Percentiles rank a stretch among this genome's conserved stretches.
phyloP scores from a whole-genome alignment of 2,888 invertebrate genomes.

The Drosophila kambysellisi region DNA sequence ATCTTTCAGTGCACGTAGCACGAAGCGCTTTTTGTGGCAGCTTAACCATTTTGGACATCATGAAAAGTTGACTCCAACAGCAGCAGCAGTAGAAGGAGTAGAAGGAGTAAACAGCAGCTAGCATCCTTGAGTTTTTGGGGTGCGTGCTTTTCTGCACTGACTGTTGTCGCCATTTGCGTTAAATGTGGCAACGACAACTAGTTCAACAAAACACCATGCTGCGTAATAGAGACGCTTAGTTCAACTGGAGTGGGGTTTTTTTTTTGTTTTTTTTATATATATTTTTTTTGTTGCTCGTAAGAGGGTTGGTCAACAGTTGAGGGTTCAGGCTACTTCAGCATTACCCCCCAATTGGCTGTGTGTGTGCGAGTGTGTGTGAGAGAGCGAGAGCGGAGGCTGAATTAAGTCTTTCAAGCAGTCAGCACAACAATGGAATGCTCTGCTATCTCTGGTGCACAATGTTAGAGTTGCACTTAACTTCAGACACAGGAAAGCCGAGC shows the following conservation, averaged over 20 bases:
- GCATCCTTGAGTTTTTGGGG: background rate
- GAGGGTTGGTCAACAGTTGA: slow-evolving; percentile 10
- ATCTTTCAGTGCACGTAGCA: slow-evolving; percentile 65
- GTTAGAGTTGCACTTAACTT: slow-evolving; percentile 81
- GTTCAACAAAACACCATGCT: slow-evolving; percentile 35
- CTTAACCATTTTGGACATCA: slow-evolving; percentile 70
- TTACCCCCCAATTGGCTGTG: slow-evolving; percentile 51
- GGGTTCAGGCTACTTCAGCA: slow-evolving; percentile 15
- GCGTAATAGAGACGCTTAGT: slow-evolving; percentile 77
- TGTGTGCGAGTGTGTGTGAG: slow-evolving; percentile 38
- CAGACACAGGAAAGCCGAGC: slow-evolving; percentile 71
- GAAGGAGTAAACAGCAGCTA: background rate
- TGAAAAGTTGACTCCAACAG: slow-evolving; percentile 57
- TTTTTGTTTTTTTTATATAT: background rate
- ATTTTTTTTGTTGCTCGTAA: background rate
- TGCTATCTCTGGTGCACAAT: slow-evolving; percentile 70
- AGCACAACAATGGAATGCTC: slow-evolving; percentile 73
- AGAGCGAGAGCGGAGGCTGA: slow-evolving; percentile 48
- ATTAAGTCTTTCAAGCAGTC: slow-evolving; percentile 76
- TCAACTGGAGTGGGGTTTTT: slow-evolving; percentile 22
- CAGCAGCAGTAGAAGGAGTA: background rate
- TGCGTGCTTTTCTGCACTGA: slow-evolving; percentile 54
- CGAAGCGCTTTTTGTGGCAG: slow-evolving; percentile 65
- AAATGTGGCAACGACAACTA: slow-evolving; percentile 58
- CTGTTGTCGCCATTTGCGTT: slow-evolving; percentile 79